Conservation (phyloP, 2,113 vertebrate species). For the Corvus moneduloides region DNA sequence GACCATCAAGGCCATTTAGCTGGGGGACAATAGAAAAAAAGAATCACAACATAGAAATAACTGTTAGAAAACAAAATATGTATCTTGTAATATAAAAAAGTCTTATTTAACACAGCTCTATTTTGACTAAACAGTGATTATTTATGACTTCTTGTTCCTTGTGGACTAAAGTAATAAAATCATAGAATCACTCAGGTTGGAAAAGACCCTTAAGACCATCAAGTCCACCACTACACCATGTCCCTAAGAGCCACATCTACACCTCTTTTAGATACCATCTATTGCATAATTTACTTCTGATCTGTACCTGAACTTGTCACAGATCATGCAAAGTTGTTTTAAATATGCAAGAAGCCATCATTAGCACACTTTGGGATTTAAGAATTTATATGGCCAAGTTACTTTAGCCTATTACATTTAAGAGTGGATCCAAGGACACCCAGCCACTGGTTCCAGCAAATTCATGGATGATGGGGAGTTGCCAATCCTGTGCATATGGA, state of each 20-base stretch:
- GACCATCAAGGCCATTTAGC: slow-evolving; percentile 82
- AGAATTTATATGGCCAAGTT: neutral
- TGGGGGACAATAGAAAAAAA: neutral
- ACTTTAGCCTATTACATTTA: neutral
- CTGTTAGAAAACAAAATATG: neutral
- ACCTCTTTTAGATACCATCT: neutral
- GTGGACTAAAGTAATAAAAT: neutral
- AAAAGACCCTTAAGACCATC: neutral
- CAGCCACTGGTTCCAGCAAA: neutral
- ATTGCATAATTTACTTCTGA: neutral
- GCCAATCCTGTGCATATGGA: neutral
- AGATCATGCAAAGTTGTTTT: neutral
- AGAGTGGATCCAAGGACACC: neutral
- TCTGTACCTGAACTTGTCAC: neutral
- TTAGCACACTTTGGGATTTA: neutral
- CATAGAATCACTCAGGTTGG: neutral
- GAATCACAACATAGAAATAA: neutral
- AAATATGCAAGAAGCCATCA: neutral
- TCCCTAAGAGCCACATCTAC: neutral
- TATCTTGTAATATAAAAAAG: neutral
- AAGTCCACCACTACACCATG: neutral
- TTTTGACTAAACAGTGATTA: neutral
- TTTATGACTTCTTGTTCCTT: neutral
- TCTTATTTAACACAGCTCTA: neutral
- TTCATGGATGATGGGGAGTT: neutral